A percentile compares a stretch with the other conserved stretches of the same genome.
Evolutionary conservation across 2,797 vertebrate species (phyloP).

Genomic region (Telmatherina bonti): DNA sequence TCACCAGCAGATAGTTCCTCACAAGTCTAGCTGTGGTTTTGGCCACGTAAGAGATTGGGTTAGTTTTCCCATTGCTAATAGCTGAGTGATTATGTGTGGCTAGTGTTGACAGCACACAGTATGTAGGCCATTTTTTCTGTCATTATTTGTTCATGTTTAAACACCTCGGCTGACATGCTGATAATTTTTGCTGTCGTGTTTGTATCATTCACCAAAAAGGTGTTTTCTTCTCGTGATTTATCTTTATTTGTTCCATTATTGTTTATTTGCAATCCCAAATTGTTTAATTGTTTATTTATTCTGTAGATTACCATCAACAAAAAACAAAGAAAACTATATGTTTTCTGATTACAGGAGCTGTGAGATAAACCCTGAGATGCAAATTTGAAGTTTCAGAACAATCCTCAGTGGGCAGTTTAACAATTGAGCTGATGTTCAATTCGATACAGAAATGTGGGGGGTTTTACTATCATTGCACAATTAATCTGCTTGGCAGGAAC

Average conservation of each 20-base stretch:
- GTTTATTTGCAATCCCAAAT: not conserved
- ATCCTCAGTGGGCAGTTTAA: not conserved
- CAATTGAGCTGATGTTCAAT: not conserved
- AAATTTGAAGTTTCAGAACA: not conserved
- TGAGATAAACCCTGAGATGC: not conserved
- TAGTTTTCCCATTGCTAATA: slow-evolving; percentile 48
- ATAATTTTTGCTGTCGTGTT: slow-evolving; percentile 48
- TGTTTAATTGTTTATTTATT: not conserved
- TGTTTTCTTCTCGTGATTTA: slow-evolving; percentile 23
- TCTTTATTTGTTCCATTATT: slow-evolving; percentile 50
- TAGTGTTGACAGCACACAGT: slow-evolving; percentile 63
- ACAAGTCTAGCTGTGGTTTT: slow-evolving; percentile 10
- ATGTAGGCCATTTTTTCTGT: slow-evolving; percentile 66
- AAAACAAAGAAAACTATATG: not conserved
- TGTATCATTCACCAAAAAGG: slow-evolving; percentile 28
- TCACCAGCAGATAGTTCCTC: slow-evolving; percentile 27
- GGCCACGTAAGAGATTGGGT: slow-evolving; percentile 14
- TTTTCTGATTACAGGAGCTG: not conserved
- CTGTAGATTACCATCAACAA: not conserved
- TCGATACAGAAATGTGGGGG: not conserved
- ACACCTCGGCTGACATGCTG: slow-evolving; percentile 61
- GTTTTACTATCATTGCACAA: not conserved
- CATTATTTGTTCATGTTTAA: slow-evolving; percentile 58
- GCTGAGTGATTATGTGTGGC: slow-evolving; percentile 68
- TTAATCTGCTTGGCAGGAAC: not conserved